phyloP scores from a whole-genome alignment of 2,888 invertebrate genomes.

The Oxytorus armatus region DNA sequence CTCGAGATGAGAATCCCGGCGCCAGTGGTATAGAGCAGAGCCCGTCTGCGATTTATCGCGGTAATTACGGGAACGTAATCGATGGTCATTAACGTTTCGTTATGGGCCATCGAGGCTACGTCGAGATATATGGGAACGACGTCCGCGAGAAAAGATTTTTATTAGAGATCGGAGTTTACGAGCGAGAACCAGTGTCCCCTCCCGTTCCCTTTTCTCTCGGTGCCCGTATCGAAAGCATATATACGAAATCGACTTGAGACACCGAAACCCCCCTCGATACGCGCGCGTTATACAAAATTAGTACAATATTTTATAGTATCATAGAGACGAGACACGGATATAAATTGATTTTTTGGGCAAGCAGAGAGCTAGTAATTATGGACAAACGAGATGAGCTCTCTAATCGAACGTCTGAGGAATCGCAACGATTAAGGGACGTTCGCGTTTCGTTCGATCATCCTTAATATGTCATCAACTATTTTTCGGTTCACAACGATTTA shows the following conservation, averaged over 20 bases:
- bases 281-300: slow-evolving; percentile 58
- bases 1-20: slow-evolving; percentile 48
- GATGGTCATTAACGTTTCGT: slow-evolving; percentile 82
- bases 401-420: slow-evolving; percentile 1
- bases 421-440: background rate
- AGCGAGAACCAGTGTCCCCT: slow-evolving; percentile 64
- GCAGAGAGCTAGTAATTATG: slow-evolving; percentile 5
- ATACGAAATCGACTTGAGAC: slow-evolving; percentile 51
- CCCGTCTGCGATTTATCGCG: slow-evolving; percentile 79
- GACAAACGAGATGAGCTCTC: slow-evolving; percentile 18
- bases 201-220: slow-evolving; percentile 10
- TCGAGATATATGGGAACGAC: slow-evolving; percentile 61
- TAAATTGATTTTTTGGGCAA: slow-evolving; percentile 52
- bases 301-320: slow-evolving; percentile 60
- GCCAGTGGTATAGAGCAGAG: slow-evolving; percentile 44
- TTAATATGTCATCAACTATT: slow-evolving; percentile 6
- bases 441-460: background rate
- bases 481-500: background rate
- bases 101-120: slow-evolving; percentile 75
- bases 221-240: slow-evolving; percentile 20
- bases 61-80: slow-evolving; percentile 81
- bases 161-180: slow-evolving; percentile 74
- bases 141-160: slow-evolving; percentile 76
- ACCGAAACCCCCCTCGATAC: slow-evolving; percentile 24
- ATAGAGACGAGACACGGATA: slow-evolving; percentile 8